These are phyloP conservation scores for Trochalopteron elliotii DNA, from an alignment of 2,113 vertebrate genomes.

Conservation along the genomic window DNA sequence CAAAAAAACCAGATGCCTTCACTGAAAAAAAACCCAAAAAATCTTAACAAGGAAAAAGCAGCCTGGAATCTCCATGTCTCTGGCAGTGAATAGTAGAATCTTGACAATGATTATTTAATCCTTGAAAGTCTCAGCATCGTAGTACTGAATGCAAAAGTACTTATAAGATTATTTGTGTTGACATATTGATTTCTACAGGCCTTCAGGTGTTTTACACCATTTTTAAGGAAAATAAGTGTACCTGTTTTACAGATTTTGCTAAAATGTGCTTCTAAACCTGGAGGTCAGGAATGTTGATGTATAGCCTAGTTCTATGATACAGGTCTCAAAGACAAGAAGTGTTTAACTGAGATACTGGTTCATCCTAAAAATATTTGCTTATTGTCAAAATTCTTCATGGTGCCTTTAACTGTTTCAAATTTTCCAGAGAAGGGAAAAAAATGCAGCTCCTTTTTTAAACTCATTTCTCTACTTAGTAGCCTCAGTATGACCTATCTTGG, in stretches of 20 bases:
- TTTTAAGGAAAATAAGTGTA: background rate
- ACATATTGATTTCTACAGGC: background rate
- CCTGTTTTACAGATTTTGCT: background rate
- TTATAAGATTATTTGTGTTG: background rate
- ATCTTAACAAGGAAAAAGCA: background rate
- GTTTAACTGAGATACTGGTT: background rate
- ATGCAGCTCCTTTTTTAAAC: fast-evolving
- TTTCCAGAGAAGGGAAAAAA: background rate
- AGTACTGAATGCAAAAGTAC: background rate
- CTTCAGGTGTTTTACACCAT: background rate
- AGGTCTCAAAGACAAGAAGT: background rate
- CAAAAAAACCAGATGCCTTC: background rate
- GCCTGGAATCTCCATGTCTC: background rate
- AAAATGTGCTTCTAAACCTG: background rate
- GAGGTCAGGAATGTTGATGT: background rate
- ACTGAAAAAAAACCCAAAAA: background rate
- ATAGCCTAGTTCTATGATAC: background rate
- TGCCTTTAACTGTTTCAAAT: background rate
- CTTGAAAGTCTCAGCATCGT: background rate
- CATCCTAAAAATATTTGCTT: background rate
- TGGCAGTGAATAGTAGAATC: background rate
- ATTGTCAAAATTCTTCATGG: background rate
- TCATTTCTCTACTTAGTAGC: background rate
- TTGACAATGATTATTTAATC: background rate
- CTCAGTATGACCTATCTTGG: background rate